Evolutionary conservation across 2,888 invertebrate species (phyloP), one percentile per base, ranked within the genome.

Genomic region (Galerucella calmariensis): DNA sequence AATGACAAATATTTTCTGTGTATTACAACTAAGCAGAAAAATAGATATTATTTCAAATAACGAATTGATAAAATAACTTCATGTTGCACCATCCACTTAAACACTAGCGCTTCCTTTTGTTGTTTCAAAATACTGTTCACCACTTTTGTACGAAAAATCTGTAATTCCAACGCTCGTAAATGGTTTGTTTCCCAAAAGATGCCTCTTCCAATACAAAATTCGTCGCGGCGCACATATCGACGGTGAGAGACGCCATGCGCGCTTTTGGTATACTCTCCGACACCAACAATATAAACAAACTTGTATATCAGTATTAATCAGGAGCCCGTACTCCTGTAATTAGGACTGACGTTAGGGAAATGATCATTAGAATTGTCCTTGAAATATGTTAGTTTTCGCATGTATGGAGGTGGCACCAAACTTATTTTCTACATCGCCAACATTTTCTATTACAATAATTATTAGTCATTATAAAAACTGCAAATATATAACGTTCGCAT

Each of bases 191-290:
- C 10, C 2, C 20, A 56, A 56, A 10, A 73, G 73, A 69, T 41
- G 63, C 9, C 58, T 56, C 24, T 10, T 4, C 27, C 3, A 46
- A 58, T 61, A 62, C 66, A 6, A 61, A 48, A 53, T 12, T 63
- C 74, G 69, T 62, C 73, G 67, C 69, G 80, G 76, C 79, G 81
- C 78, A 71, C 76, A 78, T 82, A 83, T 83, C 82, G 83, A 83
- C 81, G 82, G 80, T 73, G n/a, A 53, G 56, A 59, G 78, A 81
- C 79, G 82, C 81, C 83, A 82, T 83, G 83, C 83, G 83, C 83
- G 56, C 74, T 68, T 75, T 53, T 75, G 69, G 79, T 81, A 81
- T 80, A 81, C 70, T 81, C 79, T 66, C 67, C 9, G 48, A 59
- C 74, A 78, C 75, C 77, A 76, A 67, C 46, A 44, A 41, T 2